Evolutionary conservation across 2,888 invertebrate genomes (phyloP).

Genomic region (Agrotis exclamationis): DNA sequence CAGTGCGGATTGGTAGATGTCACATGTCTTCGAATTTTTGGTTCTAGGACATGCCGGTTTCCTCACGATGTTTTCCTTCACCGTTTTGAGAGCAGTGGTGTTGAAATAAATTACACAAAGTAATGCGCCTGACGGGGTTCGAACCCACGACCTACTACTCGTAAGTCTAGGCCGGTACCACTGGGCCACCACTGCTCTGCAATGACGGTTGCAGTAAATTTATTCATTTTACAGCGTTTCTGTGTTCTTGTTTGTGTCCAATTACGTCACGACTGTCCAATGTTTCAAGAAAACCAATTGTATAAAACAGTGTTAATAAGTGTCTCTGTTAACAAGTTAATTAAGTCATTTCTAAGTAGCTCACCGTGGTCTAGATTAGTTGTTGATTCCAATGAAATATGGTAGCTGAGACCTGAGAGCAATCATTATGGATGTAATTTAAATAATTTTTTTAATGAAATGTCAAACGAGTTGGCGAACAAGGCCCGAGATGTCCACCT

Average conservation of each 20-base stretch:
- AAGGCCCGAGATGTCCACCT: slow-evolving; percentile 1
- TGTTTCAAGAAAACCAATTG: slow-evolving; percentile 16
- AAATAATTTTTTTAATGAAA: background rate
- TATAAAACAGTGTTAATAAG: background rate
- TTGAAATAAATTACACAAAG: too few relatives aligned
- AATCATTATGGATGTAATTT: slow-evolving; percentile 1
- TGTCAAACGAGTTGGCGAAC: slow-evolving; percentile 14
- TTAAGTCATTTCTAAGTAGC: slow-evolving; percentile 22
- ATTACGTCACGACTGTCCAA: slow-evolving; percentile 18
- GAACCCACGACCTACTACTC: too few relatives aligned
- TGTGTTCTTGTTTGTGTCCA: background rate
- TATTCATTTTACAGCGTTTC: background rate
- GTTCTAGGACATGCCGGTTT: too few relatives aligned
- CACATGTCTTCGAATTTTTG: too few relatives aligned
- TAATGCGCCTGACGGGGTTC: too few relatives aligned
- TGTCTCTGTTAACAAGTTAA: slow-evolving; percentile 14
- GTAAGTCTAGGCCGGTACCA: too few relatives aligned
- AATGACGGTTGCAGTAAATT: slow-evolving; percentile 17
- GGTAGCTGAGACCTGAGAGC: background rate
- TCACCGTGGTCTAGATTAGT: slow-evolving; percentile 33
- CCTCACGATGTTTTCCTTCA: too few relatives aligned
- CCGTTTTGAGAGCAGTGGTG: too few relatives aligned
- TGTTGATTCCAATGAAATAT: slow-evolving; percentile 15
- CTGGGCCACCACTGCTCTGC: too few relatives aligned
- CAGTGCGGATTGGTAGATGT: too few relatives aligned